Evolutionary conservation across 2,797 vertebrate species (phyloP), one percentile per base, ranked within the genome.

Genomic region (Dermochelys coriacea): DNA sequence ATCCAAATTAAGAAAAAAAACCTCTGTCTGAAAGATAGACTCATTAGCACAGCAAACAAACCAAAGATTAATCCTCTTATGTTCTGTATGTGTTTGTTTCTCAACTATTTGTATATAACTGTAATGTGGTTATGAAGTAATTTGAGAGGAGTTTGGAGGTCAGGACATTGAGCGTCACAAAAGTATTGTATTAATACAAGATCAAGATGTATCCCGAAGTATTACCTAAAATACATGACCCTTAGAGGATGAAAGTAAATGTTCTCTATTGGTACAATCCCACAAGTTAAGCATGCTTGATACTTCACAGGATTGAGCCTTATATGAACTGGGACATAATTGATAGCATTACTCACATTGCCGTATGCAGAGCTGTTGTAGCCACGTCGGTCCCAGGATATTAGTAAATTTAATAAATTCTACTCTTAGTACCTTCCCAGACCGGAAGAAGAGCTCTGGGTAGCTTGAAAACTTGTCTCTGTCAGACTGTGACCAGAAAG

Each of bases 171-270:
- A 55, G 21, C 92, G 86, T 25, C 82, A 82, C 79, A 84, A 45
- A 93, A 82, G 15, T 45, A 80, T 80, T 75, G 90, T 78, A 92
- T 71, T 85, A 93, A 79, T 59, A 78, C 93, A 85, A 31, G 64
- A 68, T 54, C 47, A 87, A 80, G 88, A 96, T 88, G 80, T 78
- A 79, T 54, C 94, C 86, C 85, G 84, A 90, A 84, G 86, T 96
- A 94, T 87, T 54, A 54, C 19, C 85, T 94, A 82, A 96, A 96
- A 87, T 64, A 96, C 82, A 95, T n/a, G 88, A 88, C 81, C 79
- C 75, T 96, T 79, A 55, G 82, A 90, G 68, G 79, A 59, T 82
- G 68, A 79, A 86, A 0, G 0, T 27, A 83, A 87, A 94, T 91
- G 78, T 95, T 90, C 92, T 85, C 83, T n/a, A 34, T 54, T 0